Evolutionary conservation across 2,113 vertebrate genomes (phyloP).

Genomic region (Laticauda colubrina): DNA sequence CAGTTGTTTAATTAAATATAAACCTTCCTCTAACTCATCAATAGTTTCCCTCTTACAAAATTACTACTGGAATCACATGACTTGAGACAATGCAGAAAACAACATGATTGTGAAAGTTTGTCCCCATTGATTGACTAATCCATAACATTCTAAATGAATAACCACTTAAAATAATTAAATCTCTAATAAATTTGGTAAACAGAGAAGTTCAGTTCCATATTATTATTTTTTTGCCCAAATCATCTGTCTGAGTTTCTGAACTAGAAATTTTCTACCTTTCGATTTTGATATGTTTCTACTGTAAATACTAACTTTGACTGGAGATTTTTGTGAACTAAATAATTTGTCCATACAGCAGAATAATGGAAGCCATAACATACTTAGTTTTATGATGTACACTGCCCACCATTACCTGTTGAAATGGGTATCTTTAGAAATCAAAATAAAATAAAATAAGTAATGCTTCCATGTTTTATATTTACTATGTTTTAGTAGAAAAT

Average conservation of each 20-base stretch:
- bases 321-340: neutral
- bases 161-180: neutral
- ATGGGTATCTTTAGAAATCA: neutral
- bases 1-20: constrained; percentile 55
- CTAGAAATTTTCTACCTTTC: neutral
- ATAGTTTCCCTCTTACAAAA: constrained; percentile 15
- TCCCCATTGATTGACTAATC: neutral
- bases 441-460: neutral
- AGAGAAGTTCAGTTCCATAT: neutral
- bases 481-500: neutral
- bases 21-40: constrained; percentile 53
- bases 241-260: neutral
- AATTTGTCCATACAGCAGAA: neutral
- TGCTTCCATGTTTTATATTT: neutral
- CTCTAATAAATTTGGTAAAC: neutral
- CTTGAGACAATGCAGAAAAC: neutral
- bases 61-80: neutral
- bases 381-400: neutral
- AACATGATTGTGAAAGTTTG: neutral
- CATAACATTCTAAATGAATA: neutral
- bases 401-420: neutral
- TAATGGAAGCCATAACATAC: neutral
- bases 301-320: neutral
- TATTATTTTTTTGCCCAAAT: neutral
- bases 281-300: neutral